Evolutionary conservation across 2,888 invertebrate species (phyloP), one percentile per base, ranked within the genome.

Genomic region (Hirtodrosophila alboralis): DNA sequence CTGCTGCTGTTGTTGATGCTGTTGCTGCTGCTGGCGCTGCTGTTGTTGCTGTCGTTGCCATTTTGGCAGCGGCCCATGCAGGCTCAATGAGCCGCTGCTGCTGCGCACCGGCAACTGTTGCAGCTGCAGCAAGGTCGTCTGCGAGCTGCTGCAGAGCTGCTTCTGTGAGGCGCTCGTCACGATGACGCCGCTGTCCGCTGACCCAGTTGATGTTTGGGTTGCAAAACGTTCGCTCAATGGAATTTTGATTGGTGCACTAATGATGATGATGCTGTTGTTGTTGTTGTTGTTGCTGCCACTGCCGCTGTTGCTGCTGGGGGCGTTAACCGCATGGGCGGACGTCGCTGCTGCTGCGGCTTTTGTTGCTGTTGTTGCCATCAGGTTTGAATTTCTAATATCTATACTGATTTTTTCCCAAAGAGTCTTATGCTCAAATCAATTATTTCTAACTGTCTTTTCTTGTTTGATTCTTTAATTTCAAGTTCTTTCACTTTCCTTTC

Each of bases 181-280:
- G 40, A 87, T 75, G 51, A 86, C 84, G 5, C 89, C 89, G 74
- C 90, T 90, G 66, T 89, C 89, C 10, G 89, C 89, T 9, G 89
- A 89, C 10, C 90, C 88, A 14, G 86, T 89, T 9, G 88, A 88
- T 9, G 89, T 78, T 71, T 90, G 89, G n/a, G 88, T 86, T 23
- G 88, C 79, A 70, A 89, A 89, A n/a, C 86, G 77, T 57, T 87
- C 89, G 66, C 74, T 88, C 53, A 89, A 36, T 26, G 90, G 89
- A 52, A 89, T 89, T 61, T 84, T 87, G 60, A 90, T 89, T 26
- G 89, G 89, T 52, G 84, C 79, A 66, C 86, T 88, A 44, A 65
- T 80, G 21, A 68, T 69, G 62, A 54, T 76, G 59, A 45, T 75
- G 66, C 37, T 65, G 21, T 16, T 70, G 2, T n/a, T 58, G 10